These are phyloP conservation scores for Tragopan temminckii DNA, from an alignment of 2,797 vertebrate genomes.

Conservation along the genomic window DNA sequence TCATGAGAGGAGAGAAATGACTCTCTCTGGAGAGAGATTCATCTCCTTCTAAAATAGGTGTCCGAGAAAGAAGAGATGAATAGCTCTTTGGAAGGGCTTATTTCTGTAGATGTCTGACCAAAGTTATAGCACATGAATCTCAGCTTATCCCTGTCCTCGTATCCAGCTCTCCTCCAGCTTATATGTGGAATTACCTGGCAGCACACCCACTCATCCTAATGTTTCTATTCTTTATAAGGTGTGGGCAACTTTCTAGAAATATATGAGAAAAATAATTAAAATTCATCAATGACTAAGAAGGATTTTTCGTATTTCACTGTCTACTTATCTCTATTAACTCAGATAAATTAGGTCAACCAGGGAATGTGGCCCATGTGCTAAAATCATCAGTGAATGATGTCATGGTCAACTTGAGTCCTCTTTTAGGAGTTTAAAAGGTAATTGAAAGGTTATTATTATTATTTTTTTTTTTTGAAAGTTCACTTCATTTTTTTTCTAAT, in stretches of 20 bases:
- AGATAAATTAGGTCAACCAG: conserved; percentile 32
- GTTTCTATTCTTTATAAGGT: background rate
- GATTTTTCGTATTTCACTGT: conserved; percentile 39
- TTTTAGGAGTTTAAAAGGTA: conserved; percentile 72
- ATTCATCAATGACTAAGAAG: background rate
- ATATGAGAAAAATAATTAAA: background rate
- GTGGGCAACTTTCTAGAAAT: background rate
- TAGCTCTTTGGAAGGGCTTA: background rate
- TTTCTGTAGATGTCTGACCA: background rate
- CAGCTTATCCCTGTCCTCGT: background rate
- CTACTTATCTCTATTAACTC: conserved; percentile 42
- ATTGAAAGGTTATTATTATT: conserved; percentile 65
- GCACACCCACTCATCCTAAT: background rate
- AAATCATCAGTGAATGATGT: conserved; percentile 71
- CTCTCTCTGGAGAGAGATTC: background rate
- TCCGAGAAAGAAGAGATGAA: background rate
- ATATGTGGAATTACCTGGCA: background rate
- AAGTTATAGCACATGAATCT: background rate
- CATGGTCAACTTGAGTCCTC: conserved; percentile 57
- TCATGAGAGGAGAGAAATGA: background rate
- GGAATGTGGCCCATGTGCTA: conserved; percentile 64
- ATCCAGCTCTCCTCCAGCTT: background rate
- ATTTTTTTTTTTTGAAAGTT: conserved; percentile 65
- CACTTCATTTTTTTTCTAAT: conserved; percentile 65
- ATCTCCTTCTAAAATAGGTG: background rate